phyloP scores from a whole-genome alignment of 2,888 invertebrate genomes.

The Strigamia transsilvanica region DNA sequence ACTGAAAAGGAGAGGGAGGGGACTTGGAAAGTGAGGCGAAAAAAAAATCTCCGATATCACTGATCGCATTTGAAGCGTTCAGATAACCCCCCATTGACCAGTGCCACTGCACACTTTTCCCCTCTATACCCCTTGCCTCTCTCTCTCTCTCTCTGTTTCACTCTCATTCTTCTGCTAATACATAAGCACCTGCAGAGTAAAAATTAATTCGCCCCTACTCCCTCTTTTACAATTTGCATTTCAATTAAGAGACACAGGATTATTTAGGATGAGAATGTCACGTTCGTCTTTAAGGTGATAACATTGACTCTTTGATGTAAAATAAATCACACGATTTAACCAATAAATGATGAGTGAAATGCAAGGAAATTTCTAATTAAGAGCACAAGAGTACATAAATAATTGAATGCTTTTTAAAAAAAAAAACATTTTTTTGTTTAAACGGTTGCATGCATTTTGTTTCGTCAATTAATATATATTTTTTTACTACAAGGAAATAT shows the following conservation, averaged over 20 bases:
- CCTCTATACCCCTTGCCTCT: constrained; percentile 6
- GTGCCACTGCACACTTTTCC: constrained; percentile 42
- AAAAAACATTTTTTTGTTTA: not conserved
- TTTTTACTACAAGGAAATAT: not conserved
- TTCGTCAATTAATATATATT: not conserved
- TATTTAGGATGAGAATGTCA: constrained; percentile 41
- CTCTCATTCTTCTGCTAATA: not conserved
- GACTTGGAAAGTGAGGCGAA: not conserved
- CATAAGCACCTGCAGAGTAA: constrained; percentile 44
- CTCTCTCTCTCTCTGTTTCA: not conserved
- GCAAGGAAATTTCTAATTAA: not conserved
- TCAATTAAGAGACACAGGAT: constrained; percentile 40
- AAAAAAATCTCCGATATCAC: constrained; percentile 48
- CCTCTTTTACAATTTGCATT: constrained; percentile 46
- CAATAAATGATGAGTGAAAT: not conserved
- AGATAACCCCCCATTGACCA: constrained; percentile 49
- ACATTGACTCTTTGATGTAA: constrained; percentile 7
- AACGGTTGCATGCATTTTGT: not conserved
- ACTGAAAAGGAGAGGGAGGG: constrained; percentile 48
- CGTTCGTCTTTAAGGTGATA: constrained; percentile 37
- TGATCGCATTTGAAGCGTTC: constrained; percentile 49
- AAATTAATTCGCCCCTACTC: constrained; percentile 27
- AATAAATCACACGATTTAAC: not conserved
- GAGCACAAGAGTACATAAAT: no score
- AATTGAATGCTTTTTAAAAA: no score